Percentiles rank a stretch among this genome's conserved stretches.
These are phyloP conservation scores for Holcopasites calliopsidis DNA, from an alignment of 1,140 invertebrate genomes.

Conservation along the genomic window DNA sequence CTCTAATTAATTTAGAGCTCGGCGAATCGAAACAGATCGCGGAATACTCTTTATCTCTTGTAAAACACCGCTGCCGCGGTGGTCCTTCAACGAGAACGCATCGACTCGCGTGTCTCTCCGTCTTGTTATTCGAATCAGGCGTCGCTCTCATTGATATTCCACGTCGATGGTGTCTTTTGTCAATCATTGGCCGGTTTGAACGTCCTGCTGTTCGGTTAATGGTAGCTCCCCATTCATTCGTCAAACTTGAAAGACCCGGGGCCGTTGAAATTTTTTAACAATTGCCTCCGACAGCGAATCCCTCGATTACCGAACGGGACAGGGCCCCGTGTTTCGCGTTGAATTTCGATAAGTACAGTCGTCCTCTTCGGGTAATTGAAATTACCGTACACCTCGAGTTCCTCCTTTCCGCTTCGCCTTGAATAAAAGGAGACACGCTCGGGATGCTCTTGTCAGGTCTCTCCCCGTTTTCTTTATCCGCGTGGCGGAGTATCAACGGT, in stretches of 20 bases:
- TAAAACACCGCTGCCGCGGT: background rate
- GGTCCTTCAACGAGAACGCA: background rate
- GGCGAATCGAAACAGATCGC: background rate
- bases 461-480: slow-evolving; percentile 1
- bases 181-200: slow-evolving; percentile 10
- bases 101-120: background rate
- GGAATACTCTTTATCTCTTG: too few species aligned
- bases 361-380: too few species aligned
- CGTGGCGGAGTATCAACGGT: slow-evolving; percentile 25
- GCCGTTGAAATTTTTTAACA: too few species aligned
- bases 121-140: slow-evolving; percentile 29
- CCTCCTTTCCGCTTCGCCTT: too few species aligned
- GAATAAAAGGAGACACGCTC: too few species aligned
- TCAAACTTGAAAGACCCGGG: too few species aligned
- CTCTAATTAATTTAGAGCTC: background rate
- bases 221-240: slow-evolving; percentile 7
- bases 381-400: background rate
- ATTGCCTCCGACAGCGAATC: too few species aligned
- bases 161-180: background rate
- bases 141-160: slow-evolving; percentile 31
- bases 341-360: too few species aligned
- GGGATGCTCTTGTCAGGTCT: too few species aligned
- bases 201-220: too few species aligned
- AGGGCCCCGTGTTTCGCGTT: too few species aligned
- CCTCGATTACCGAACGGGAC: background rate